Evolutionary conservation across 1,140 invertebrate genomes (phyloP), one percentile per base, ranked within the genome.

Genomic region (Lineus longissimus): DNA sequence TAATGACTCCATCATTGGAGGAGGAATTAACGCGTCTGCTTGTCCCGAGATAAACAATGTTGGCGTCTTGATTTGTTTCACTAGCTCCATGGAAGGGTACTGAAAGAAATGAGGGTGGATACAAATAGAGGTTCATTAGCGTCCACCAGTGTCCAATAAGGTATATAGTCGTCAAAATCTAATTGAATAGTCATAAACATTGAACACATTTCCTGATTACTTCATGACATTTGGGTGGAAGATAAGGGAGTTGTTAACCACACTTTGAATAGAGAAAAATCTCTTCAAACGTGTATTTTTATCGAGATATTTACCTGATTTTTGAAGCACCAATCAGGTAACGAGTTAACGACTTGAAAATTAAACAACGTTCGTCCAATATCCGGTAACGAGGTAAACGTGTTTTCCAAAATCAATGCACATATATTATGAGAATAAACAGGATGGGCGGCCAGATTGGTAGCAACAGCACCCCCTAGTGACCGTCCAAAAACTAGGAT

Each of bases 401-500:
- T 95, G 77, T 97, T 97, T 83, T 97, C 94, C 30, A 97, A 84
- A 68, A 97, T 87, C 66, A 95, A 79, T 71, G 89, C 92, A 86
- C 90, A 89, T 63, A 95, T 88, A 82, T 71, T 64, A 30, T 63
- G 61, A 55, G 68, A 63, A 88, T 90, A 76, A 86, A 86, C 43
- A 83, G 87, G 80, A 65, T 88, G 87, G 54, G 87, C 86, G 17
- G 90, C 90, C 66, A 95, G 84, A 61, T 95, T 90, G 70, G 95
- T 90, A 0, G 90, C 92, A 27, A 95, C 88, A 19, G 91, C 92
- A 45, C 91, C 92, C 73, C 91, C 91, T 57, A 96, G 83, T 61
- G 93, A 95, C 79, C 94, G 86, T 2, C 94, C 94, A 86, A 96
- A 97, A n/a, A 97, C 82, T 71, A 96, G 86, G 64, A 97, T 91